These are phyloP conservation scores for Drosophila nr. perissopoda DNA, from an alignment of 2,888 invertebrate species.

Conservation along the genomic window DNA sequence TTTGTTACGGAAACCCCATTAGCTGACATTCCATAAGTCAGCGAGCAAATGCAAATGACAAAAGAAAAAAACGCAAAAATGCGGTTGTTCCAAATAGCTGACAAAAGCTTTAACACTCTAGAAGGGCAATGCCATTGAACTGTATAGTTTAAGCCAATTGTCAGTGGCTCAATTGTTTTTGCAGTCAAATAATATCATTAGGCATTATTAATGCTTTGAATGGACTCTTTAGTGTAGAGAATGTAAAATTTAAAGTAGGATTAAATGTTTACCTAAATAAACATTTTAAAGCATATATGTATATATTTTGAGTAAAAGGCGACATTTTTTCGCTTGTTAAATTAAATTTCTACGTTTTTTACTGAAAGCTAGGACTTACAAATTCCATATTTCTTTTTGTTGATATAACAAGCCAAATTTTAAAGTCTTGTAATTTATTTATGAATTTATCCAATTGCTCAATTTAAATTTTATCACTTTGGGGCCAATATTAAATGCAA, in stretches of 20 bases:
- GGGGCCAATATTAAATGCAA: neutral
- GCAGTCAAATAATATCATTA: neutral
- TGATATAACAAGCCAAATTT: neutral
- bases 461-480: neutral
- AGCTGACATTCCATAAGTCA: constrained; percentile 70
- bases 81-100: constrained; percentile 37
- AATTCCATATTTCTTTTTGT: neutral
- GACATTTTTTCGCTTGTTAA: neutral
- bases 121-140: constrained; percentile 27
- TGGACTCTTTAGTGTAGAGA: neutral
- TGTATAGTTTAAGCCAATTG: constrained; percentile 1
- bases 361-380: neutral
- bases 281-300: neutral
- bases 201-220: neutral
- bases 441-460: neutral
- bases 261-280: neutral
- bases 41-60: constrained; percentile 46
- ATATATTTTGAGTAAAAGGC: neutral
- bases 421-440: neutral
- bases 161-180: neutral
- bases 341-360: neutral
- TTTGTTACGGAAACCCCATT: constrained; percentile 73
- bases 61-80: constrained; percentile 22
- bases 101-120: constrained; percentile 17
- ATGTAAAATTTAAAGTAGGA: neutral